Base-by-base conservation (phyloP, 2,888 invertebrate genomes). In the Pomacea canaliculata region DNA sequence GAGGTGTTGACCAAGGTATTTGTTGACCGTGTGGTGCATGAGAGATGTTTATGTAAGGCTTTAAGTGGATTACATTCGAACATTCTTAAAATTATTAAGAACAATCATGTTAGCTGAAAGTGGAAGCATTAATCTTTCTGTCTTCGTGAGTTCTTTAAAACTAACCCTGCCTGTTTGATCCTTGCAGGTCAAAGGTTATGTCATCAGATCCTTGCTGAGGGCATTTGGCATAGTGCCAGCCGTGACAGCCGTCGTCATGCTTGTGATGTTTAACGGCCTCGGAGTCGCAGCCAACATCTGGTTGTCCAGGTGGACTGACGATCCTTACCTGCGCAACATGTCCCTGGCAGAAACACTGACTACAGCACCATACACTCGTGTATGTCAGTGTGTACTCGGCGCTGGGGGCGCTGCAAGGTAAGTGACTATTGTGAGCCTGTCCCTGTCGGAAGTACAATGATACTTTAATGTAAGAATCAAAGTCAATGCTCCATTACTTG, bases 301-400 rank as follows among this genome's bases (percentile, higher is more conserved):
- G 87, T 81, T 89, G 48, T 83, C 85, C 65, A 46, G 59, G 2
- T 89, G 89, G 89, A 87, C 88, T 9, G 86, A 89, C 60, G 88
- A 89, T 77, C 76, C 79, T 0, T 62, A 80, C 37, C 77, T 85
- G 13, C 77, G 75, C 72, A 85, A 86, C 76, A 60, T 69, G 19
- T 79, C 79, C 12, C 19, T 80, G 48, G 46, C 67, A 51, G 80
- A 81, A 78, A 84, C 82, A 19, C 71, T 12, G 67, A 77, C 10
- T 85, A 83, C 69, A 68, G 13, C n/a, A 83, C 7, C 79, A 65
- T 49, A 81, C 81, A 63, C 76, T 89, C 82, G 62, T 83, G 10
- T 89, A 92, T 60, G 85, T 92, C 10, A 90, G 88, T 13, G 89
- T 92, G 62, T 93, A 92, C 81, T 90, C 91, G 12, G 87, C 71